Conservation (phyloP, 1,140 invertebrate genomes). For the Philaenus spumarius region DNA sequence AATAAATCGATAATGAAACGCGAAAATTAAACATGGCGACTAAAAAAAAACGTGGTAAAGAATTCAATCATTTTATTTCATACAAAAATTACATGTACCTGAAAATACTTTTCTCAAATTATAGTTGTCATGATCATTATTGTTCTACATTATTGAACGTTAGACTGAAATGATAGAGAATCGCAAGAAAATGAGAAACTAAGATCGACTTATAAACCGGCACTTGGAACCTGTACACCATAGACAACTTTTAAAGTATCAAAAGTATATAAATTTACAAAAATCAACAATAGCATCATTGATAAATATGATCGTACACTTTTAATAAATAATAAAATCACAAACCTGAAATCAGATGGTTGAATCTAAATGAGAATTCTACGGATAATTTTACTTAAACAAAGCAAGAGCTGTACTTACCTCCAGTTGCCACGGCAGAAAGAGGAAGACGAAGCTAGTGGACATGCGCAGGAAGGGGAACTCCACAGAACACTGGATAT, state of each 20-base stretch:
- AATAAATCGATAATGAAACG: conserved; percentile 5
- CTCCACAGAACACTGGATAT: conserved; percentile 5
- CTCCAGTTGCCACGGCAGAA: conserved; percentile 50
- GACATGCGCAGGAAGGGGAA: conserved; percentile 40
- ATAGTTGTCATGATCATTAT: background rate
- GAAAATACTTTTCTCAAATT: conserved; percentile 26
- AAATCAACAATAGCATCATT: background rate
- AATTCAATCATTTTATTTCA: background rate
- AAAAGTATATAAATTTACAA: background rate
- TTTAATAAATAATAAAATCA: conserved; percentile 31
- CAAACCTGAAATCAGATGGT: conserved; percentile 38
- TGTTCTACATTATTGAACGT: background rate
- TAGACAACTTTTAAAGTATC: background rate
- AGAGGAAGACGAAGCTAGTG: conserved; percentile 42
- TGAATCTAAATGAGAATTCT: conserved; percentile 27
- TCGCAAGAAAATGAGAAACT: no score
- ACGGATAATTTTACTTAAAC: conserved; percentile 33
- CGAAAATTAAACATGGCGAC: conserved; percentile 18
- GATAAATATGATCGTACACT: background rate
- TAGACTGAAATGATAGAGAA: background rate
- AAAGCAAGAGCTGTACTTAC: conserved; percentile 43
- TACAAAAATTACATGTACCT: conserved; percentile 35
- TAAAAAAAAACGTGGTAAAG: conserved; percentile 13
- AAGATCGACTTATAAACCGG: background rate
- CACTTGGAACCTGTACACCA: background rate